These are phyloP conservation scores for Spizaetus ornatus DNA, from an alignment of 2,113 vertebrate genomes.

Conservation along the genomic window DNA sequence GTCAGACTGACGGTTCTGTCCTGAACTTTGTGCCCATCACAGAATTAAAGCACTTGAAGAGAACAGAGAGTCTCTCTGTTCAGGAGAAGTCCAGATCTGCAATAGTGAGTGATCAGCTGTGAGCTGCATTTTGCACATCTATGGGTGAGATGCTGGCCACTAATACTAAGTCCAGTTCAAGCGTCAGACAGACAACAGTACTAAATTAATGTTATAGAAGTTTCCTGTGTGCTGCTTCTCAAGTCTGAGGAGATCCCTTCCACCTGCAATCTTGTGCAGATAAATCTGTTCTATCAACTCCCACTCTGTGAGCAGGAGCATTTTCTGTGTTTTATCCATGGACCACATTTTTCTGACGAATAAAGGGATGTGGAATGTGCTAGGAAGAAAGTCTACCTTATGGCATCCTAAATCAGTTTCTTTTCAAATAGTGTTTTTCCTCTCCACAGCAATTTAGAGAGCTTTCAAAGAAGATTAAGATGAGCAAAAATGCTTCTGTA, in stretches of 20 bases:
- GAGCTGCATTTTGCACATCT: not conserved
- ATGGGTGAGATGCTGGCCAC: not conserved
- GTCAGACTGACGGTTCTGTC: not conserved
- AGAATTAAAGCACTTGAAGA: not conserved
- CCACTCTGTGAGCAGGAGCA: not conserved
- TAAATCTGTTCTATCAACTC: not conserved
- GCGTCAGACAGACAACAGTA: not conserved
- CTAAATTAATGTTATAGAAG: not conserved
- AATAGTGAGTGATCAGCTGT: not conserved
- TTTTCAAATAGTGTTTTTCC: not conserved
- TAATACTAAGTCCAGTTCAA: not conserved
- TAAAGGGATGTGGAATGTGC: not conserved
- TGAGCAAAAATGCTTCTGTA: not conserved
- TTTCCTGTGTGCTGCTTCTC: not conserved
- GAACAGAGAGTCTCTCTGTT: not conserved
- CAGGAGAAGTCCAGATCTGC: not conserved
- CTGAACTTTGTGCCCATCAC: not conserved
- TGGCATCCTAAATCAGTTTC: not conserved
- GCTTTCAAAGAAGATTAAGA: not conserved
- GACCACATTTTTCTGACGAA: not conserved
- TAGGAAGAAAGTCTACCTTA: not conserved
- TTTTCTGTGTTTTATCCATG: not conserved
- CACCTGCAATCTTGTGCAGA: not conserved
- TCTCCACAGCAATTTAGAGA: not conserved
- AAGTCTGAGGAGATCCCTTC: not conserved